phyloP scores from a whole-genome alignment of 2,113 vertebrate species.

The Copsychus sechellarum region DNA sequence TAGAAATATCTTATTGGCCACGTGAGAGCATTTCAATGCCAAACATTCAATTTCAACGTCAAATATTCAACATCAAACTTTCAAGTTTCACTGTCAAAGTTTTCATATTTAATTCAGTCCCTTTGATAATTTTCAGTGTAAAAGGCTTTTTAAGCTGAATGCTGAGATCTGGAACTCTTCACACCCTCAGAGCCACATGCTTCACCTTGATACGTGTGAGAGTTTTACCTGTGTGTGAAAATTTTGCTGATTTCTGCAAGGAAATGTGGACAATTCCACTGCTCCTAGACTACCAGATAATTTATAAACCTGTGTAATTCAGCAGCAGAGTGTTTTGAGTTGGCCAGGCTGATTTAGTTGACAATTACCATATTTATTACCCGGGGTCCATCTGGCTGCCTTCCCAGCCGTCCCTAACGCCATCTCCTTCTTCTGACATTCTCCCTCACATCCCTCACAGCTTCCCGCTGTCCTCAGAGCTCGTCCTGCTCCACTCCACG shows the following conservation, averaged over 20 bases:
- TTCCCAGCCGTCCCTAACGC: background rate
- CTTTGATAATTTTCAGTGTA: background rate
- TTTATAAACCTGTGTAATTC: background rate
- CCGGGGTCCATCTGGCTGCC: background rate
- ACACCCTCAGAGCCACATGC: too few relatives aligned
- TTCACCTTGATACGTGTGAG: background rate
- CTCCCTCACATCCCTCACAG: background rate
- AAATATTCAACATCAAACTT: background rate
- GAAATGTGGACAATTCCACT: background rate
- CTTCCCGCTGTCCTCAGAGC: background rate
- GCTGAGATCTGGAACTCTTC: background rate
- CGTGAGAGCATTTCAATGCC: fast-evolving
- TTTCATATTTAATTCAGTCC: background rate
- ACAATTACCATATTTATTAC: background rate
- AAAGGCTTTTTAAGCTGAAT: background rate
- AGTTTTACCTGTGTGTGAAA: background rate
- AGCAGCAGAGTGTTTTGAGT: background rate
- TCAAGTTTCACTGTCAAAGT: background rate
- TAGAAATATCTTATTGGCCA: background rate
- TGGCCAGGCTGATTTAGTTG: too few relatives aligned
- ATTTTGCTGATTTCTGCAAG: background rate
- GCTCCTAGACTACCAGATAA: background rate
- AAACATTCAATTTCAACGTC: background rate
- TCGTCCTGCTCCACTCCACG: background rate
- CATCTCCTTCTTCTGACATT: background rate